Evolutionary conservation across 2,888 invertebrate genomes (phyloP).

Genomic region (Brachylomia viminalis): DNA sequence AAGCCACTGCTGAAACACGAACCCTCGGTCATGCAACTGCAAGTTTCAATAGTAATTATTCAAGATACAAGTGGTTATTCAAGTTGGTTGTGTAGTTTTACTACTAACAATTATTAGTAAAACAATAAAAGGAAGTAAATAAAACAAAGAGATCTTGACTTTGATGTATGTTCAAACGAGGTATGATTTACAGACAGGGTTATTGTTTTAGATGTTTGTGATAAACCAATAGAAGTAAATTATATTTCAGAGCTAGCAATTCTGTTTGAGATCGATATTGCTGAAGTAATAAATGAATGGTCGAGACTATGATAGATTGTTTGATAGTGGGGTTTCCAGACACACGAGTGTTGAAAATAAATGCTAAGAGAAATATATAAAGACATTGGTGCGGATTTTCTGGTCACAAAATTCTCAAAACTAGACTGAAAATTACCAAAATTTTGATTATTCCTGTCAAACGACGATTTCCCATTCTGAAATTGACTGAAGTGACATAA

Average conservation of each 20-base stretch:
- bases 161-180: constrained; percentile 32
- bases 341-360: not conserved
- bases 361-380: not conserved
- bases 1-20: not conserved
- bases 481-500: too few species aligned
- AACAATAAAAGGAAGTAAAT: constrained; percentile 29
- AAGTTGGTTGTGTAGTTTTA: not conserved
- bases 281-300: constrained; percentile 8
- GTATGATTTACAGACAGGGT: constrained; percentile 23
- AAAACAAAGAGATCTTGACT: constrained; percentile 22
- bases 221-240: constrained; percentile 13
- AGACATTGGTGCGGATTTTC: too few species aligned
- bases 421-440: too few species aligned
- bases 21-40: constrained; percentile 18
- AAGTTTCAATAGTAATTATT: constrained; percentile 8
- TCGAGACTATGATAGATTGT: not conserved
- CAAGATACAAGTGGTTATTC: not conserved
- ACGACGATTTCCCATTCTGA: too few species aligned
- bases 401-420: too few species aligned
- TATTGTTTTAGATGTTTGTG: constrained; percentile 10
- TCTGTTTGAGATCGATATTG: constrained; percentile 25
- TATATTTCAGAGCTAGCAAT: constrained; percentile 9
- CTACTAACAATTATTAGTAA: constrained; percentile 8
- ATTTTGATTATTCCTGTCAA: too few species aligned
- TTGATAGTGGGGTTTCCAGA: not conserved